Percentiles rank a stretch among this genome's conserved stretches.
Conservation (phyloP, 92 coral and sea anemone species). For the Anthopleura xanthogrammica region DNA sequence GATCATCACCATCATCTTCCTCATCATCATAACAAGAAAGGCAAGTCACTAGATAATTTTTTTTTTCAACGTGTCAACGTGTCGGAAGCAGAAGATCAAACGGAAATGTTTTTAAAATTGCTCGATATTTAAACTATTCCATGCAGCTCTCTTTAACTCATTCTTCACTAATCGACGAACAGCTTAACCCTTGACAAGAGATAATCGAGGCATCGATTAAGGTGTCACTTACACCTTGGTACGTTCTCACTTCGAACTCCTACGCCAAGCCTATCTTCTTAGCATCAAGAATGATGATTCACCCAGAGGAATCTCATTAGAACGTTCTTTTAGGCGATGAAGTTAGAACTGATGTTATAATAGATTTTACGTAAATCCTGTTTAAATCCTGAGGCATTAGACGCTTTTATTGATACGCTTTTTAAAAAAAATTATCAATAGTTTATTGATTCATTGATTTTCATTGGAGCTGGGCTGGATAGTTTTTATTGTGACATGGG, state of each 20-base stretch:
- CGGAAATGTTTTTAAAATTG: slow-evolving; percentile 7
- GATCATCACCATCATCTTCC: background rate
- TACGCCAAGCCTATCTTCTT: background rate
- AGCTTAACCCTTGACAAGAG: slow-evolving; percentile 11
- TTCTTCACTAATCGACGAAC: background rate
- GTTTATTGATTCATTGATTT: no score
- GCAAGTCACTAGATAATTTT: background rate
- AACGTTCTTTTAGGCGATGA: background rate
- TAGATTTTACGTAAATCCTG: no score
- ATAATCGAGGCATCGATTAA: background rate
- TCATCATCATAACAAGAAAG: background rate
- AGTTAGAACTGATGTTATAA: background rate
- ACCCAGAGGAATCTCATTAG: background rate
- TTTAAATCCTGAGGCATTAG: no score
- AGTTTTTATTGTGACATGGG: no score
- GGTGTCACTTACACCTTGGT: background rate
- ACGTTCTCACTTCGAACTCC: background rate
- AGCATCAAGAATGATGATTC: background rate
- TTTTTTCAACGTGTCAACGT: background rate
- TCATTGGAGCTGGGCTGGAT: no score
- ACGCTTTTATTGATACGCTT: no score
- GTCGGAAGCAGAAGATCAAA: slow-evolving; percentile 4
- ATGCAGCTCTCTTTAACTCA: background rate
- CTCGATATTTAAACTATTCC: background rate
- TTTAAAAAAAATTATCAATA: no score